Conservation (phyloP, 2,888 invertebrate species). For the Acanthosepion esculentum region DNA sequence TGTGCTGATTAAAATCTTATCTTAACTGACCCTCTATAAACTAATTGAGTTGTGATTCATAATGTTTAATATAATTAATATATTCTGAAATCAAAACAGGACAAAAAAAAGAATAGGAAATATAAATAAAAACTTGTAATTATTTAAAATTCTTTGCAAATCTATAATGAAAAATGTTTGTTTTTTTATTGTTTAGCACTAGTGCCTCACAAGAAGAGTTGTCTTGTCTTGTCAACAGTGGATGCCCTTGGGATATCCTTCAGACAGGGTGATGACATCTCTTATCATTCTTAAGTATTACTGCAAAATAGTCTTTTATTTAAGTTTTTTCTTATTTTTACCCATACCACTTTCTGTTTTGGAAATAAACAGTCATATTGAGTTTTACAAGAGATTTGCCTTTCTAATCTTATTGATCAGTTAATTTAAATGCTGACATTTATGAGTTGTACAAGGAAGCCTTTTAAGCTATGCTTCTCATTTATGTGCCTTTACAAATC, state of each 20-base stretch:
- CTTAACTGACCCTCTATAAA: too few relatives aligned
- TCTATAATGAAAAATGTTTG: background rate
- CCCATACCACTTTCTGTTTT: background rate
- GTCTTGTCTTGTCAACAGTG: background rate
- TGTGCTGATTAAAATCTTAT: too few relatives aligned
- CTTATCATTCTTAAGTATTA: background rate
- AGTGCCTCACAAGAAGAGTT: background rate
- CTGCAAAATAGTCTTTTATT: background rate
- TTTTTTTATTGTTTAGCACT: background rate
- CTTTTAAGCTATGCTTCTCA: background rate
- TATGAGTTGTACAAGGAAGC: background rate
- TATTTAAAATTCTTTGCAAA: too few relatives aligned
- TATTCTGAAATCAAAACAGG: too few relatives aligned
- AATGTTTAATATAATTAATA: too few relatives aligned
- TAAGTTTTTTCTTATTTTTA: background rate
- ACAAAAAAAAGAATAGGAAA: too few relatives aligned
- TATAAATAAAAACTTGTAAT: too few relatives aligned
- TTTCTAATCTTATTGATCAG: background rate
- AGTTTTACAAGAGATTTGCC: slow-evolving; percentile 33
- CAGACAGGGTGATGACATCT: background rate
- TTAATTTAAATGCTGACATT: background rate
- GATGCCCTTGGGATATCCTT: background rate
- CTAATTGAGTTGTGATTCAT: too few relatives aligned
- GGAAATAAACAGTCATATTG: slow-evolving; percentile 1
- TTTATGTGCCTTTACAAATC: background rate